A percentile compares a stretch with the other conserved stretches of the same genome.
These are phyloP conservation scores for Drosophila melanica DNA, from an alignment of 1,140 invertebrate genomes.

Conservation along the genomic window DNA sequence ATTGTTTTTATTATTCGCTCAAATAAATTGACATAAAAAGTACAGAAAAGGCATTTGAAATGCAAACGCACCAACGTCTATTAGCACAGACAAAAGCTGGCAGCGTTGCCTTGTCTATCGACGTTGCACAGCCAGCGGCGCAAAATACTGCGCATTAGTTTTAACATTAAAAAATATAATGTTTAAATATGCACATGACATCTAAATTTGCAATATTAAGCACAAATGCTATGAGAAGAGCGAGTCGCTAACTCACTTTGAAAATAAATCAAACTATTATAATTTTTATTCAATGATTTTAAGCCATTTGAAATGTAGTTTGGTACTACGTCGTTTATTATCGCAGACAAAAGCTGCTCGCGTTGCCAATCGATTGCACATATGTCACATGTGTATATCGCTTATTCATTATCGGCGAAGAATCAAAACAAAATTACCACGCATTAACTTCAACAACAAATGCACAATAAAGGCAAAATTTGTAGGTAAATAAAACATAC, in stretches of 20 bases:
- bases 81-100: slow-evolving; percentile 10
- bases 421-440: slow-evolving; percentile 36
- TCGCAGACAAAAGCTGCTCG: slow-evolving; percentile 12
- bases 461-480: slow-evolving; percentile 1
- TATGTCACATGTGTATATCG: neutral
- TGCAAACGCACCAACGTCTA: neutral
- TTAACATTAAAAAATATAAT: too few species aligned
- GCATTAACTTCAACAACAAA: slow-evolving; percentile 3
- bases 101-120: slow-evolving; percentile 2
- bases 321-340: too few species aligned
- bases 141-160: too few species aligned
- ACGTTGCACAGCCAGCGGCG: neutral
- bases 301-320: neutral
- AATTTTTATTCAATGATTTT: too few species aligned
- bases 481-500: neutral
- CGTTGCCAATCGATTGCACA: slow-evolving; percentile 13
- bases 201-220: too few species aligned
- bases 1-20: too few species aligned
- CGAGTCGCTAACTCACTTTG: too few species aligned
- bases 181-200: too few species aligned
- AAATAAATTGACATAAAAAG: too few species aligned
- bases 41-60: neutral
- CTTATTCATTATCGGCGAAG: neutral
- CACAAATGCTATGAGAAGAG: too few species aligned
- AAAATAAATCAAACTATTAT: too few species aligned